A percentile compares a stretch with the other conserved stretches of the same genome.
Evolutionary conservation across 2,888 invertebrate species (phyloP).

Genomic region (Kuschelorhynchus macadamiae): DNA sequence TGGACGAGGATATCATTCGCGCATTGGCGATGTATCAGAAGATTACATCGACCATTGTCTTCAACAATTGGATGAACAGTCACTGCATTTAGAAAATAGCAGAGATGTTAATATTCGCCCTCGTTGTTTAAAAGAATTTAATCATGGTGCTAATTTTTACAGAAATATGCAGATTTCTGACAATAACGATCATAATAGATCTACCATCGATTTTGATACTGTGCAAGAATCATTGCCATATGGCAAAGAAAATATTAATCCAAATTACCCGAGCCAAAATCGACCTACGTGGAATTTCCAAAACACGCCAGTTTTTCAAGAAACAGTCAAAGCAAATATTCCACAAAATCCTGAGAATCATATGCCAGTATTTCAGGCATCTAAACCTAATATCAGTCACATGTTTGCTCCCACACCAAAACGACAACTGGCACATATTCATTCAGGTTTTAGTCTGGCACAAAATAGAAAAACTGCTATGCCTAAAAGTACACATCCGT

Average conservation of each 20-base stretch:
- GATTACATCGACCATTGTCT: conserved; percentile 6
- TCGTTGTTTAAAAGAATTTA: neutral
- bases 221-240: neutral
- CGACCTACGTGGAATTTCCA: neutral
- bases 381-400: neutral
- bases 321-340: too few species aligned
- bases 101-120: neutral
- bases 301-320: too few species aligned
- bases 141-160: neutral
- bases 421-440: neutral
- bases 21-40: neutral
- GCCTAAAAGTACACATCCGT: neutral
- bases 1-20: neutral
- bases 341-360: too few species aligned
- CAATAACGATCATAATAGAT: neutral
- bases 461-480: neutral
- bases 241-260: conserved; percentile 4
- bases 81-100: neutral
- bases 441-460: neutral
- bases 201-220: neutral
- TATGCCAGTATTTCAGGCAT: too few species aligned
- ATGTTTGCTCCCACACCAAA: neutral
- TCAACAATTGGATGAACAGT: conserved; percentile 1
- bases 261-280: neutral
- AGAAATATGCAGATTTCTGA: neutral